phyloP scores from a whole-genome alignment of 2,797 vertebrate species.

The Aplochiton taeniatus region DNA sequence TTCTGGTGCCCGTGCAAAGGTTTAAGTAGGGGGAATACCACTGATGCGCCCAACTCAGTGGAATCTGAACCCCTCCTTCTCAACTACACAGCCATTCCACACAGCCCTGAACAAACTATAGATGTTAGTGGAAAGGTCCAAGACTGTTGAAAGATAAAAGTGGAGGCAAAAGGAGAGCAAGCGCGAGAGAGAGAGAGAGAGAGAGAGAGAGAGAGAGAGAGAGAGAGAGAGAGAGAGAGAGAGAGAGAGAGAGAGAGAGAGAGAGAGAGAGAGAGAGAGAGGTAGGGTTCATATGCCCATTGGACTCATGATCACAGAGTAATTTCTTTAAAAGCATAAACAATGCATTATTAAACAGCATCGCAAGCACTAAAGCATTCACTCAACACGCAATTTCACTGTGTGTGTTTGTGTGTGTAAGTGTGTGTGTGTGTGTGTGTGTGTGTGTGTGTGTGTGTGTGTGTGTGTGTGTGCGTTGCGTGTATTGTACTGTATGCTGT shows the following conservation, averaged over 20 bases:
- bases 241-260: constrained; percentile 12
- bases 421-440: constrained; percentile 22
- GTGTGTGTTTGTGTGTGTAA: constrained; percentile 1
- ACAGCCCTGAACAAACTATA: too few relatives aligned
- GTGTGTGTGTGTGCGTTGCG: background rate
- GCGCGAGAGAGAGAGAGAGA: constrained; percentile 11
- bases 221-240: constrained; percentile 19
- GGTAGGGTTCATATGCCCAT: constrained; percentile 16
- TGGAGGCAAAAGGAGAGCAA: constrained; percentile 1
- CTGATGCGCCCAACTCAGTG: background rate
- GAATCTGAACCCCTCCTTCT: background rate
- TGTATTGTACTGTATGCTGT: too few relatives aligned
- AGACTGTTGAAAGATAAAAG: background rate
- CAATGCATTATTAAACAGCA: constrained; percentile 64
- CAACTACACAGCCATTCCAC: too few relatives aligned
- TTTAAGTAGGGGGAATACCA: constrained; percentile 47
- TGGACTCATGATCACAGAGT: constrained; percentile 39
- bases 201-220: background rate
- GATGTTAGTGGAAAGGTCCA: background rate
- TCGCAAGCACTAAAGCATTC: constrained; percentile 34
- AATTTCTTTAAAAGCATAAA: constrained; percentile 61
- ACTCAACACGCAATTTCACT: constrained; percentile 26
- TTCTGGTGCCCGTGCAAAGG: constrained; percentile 53
- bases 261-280: background rate
- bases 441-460: constrained; percentile 18